Evolutionary conservation across 2,888 invertebrate genomes (phyloP).

Genomic region (Harpagoxenus sublaevis): DNA sequence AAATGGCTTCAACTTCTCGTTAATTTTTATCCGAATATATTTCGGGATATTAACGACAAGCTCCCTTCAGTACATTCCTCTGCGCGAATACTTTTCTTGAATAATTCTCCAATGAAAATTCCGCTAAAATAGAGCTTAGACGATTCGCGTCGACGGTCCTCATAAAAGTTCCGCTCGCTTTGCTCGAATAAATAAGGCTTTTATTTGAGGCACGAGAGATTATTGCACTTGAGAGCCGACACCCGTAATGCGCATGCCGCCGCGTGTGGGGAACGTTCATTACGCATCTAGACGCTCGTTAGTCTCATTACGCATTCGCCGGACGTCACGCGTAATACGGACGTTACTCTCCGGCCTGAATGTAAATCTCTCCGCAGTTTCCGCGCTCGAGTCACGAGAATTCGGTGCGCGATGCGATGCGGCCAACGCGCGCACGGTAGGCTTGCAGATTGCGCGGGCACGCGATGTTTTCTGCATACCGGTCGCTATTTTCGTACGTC

Average conservation of each 20-base stretch:
- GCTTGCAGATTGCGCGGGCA: conserved; percentile 26
- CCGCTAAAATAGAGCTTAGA: not conserved
- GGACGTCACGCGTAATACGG: conserved; percentile 50
- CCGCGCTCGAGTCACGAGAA: conserved; percentile 51
- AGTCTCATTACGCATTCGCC: conserved; percentile 57
- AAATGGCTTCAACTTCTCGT: not conserved
- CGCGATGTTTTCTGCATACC: conserved; percentile 65
- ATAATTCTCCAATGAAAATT: not conserved
- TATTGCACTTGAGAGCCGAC: conserved; percentile 19
- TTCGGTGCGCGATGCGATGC: conserved; percentile 50
- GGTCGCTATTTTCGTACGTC: conserved; percentile 72
- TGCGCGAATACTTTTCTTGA: not conserved
- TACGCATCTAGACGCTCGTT: conserved; percentile 46
- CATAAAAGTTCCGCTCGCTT: not conserved
- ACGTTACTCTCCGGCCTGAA: conserved; percentile 44
- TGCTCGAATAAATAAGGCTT: conserved; percentile 1
- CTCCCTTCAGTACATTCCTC: not conserved
- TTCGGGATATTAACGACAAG: not conserved
- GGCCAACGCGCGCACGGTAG: not conserved
- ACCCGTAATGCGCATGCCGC: conserved; percentile 29
- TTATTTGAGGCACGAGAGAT: not conserved
- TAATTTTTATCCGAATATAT: conserved; percentile 9
- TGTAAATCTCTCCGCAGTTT: conserved; percentile 52
- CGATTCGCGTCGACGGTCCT: not conserved
- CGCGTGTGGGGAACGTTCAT: conserved; percentile 47